Base-by-base conservation (phyloP, 2,797 vertebrate genomes). In the Enteromius treurensis region DNA sequence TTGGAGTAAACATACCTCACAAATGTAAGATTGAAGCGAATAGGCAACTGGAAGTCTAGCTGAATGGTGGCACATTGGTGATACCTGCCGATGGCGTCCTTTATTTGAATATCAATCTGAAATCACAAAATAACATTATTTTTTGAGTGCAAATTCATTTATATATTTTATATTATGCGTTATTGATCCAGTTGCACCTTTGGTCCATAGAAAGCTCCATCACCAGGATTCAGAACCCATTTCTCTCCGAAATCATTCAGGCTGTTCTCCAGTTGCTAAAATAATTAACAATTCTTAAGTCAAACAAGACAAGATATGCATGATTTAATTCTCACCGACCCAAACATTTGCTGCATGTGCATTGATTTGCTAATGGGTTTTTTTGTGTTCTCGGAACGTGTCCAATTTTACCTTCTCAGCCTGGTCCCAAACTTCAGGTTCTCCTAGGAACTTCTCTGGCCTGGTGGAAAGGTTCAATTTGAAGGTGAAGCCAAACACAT, bases 31-130 rank as follows among this genome's bases (percentile, higher is more conserved):
- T 99, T 96, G 86, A 99, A 99, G 87, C 98, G 95, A 89, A 99
- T 95, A 7, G 98, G 98, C 5, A 99, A 92, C 92, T 99, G 98
- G 87, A 99, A 99, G 85, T 99, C 98, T 0, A 99, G 92, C 90
- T 99, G 98, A 86, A 99, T 97, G 0, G 98, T 99, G 82, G 98
- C 98, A 90, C 98, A 99, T 62, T 99, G 98, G 90, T 99, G 97
- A 91, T 98, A 99, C 47, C 98, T 95, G 26, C 98, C 98, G 21
- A 99, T 98, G 8, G 97, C 98, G 68, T 99, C 98, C 90, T 99
- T 98, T 89, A 99, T 99, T 92, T 99, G 91, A 91, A 99, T 99
- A 91, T 99, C 98, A 75, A 99, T 99, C 98, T 99, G 88, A 65
- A 68, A 45, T 6, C 15, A 85, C 62, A 81, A 3, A 45, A 70